Evolutionary conservation across 2,113 vertebrate genomes (phyloP).

Genomic region (Brachypodius melanocephalos): DNA sequence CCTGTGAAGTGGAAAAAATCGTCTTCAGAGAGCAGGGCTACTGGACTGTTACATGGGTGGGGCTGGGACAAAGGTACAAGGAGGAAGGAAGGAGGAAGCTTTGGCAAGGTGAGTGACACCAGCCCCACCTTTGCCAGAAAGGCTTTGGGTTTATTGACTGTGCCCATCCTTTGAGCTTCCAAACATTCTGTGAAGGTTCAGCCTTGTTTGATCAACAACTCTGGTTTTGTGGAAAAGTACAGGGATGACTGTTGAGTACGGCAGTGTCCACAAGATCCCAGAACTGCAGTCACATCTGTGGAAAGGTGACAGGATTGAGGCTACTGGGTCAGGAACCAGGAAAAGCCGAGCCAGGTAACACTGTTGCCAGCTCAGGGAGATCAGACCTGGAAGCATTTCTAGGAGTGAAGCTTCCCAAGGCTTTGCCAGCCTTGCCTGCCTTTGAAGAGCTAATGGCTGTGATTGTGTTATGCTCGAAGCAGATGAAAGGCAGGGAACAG

Average conservation of each 20-base stretch:
- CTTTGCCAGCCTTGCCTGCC: neutral
- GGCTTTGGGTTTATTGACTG: neutral
- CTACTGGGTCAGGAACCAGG: neutral
- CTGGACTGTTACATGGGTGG: neutral
- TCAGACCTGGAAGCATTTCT: neutral
- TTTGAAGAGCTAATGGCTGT: slow-evolving; percentile 47
- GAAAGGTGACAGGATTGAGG: neutral
- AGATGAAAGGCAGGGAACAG: slow-evolving; percentile 35
- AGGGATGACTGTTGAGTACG: rapidly evolving
- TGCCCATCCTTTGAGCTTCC: neutral
- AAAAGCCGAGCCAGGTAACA: neutral
- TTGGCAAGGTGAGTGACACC: neutral
- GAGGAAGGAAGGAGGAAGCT: neutral
- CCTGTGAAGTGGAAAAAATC: neutral
- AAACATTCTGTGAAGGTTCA: neutral
- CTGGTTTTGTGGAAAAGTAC: neutral
- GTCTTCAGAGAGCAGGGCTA: neutral
- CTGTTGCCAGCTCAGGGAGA: neutral
- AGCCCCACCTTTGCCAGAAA: neutral
- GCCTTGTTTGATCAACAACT: neutral
- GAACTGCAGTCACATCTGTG: neutral
- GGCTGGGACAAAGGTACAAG: slow-evolving; percentile 9
- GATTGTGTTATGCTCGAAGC: neutral
- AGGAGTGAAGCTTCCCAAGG: neutral
- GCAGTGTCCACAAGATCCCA: rapidly evolving